phyloP scores from a whole-genome alignment of 2,797 vertebrate species.

The Eurystomus glaucurus region DNA sequence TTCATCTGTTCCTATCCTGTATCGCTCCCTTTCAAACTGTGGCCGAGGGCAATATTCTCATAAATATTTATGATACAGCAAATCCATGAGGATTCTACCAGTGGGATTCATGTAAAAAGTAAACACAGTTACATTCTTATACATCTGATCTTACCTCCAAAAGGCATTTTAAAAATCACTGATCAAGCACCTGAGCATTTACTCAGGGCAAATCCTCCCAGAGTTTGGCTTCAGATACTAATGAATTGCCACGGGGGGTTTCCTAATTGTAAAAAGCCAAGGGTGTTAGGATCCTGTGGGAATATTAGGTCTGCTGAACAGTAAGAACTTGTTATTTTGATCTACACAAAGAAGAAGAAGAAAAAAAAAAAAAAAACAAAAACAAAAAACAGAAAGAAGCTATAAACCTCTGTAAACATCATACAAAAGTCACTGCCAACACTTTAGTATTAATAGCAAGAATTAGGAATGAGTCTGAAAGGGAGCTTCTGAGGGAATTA shows the following conservation, averaged over 20 bases:
- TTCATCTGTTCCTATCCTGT: constrained; percentile 28
- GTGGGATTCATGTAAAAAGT: constrained; percentile 26
- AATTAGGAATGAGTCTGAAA: not conserved
- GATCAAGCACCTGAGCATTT: not conserved
- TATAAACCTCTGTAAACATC: not conserved
- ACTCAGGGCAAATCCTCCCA: not conserved
- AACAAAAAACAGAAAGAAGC: not conserved
- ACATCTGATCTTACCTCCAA: constrained; percentile 30
- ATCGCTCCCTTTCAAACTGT: not conserved
- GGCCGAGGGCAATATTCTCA: constrained; percentile 22
- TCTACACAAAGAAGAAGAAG: not conserved
- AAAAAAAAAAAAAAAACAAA: not conserved
- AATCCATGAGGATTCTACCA: constrained; percentile 36
- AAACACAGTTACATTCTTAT: constrained; percentile 20
- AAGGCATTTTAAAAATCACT: constrained; percentile 10
- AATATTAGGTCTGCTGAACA: not conserved
- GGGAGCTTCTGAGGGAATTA: not conserved
- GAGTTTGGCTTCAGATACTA: not conserved
- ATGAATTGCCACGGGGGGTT: not conserved
- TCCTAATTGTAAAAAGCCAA: not conserved
- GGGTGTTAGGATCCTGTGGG: not conserved
- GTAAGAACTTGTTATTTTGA: not conserved
- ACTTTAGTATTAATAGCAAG: not conserved
- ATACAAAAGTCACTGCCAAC: not conserved
- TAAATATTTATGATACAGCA: constrained; percentile 51